Evolutionary conservation across 2,888 invertebrate genomes (phyloP).

Genomic region (Proisotoma minuta): DNA sequence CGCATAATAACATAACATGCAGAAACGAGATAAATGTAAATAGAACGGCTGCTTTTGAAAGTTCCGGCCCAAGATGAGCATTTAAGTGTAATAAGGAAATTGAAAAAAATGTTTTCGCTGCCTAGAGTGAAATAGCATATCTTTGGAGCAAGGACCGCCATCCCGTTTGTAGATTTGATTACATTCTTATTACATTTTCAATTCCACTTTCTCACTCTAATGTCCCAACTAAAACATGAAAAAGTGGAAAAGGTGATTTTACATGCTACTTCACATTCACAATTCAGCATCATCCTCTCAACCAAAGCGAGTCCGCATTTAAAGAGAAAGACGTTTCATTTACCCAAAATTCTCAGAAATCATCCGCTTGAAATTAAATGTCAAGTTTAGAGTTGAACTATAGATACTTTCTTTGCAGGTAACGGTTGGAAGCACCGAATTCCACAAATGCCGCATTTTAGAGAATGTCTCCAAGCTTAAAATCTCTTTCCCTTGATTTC

Average conservation of each 20-base stretch:
- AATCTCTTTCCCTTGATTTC: no score
- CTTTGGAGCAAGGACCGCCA: not conserved
- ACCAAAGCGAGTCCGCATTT: no score
- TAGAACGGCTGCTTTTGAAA: no score
- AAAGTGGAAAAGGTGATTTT: not conserved
- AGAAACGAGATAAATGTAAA: no score
- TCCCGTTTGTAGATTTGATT: constrained; percentile 7
- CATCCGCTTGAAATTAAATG: not conserved
- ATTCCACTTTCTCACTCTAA: constrained; percentile 10
- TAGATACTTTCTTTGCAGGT: no score
- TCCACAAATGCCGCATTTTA: no score
- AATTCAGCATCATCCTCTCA: no score
- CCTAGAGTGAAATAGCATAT: not conserved
- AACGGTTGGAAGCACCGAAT: no score
- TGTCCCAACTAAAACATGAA: not conserved
- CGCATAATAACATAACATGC: no score
- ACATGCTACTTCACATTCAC: no score
- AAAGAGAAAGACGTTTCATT: not conserved
- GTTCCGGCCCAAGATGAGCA: constrained; percentile 12
- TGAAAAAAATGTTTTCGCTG: constrained; percentile 23
- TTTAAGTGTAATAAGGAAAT: constrained; percentile 33
- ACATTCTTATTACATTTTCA: constrained; percentile 12
- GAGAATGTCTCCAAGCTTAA: no score
- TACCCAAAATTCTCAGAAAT: not conserved
- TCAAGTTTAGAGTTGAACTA: no score